phyloP scores from a whole-genome alignment of 2,888 invertebrate genomes.

The Drosophila fulvimacula region DNA sequence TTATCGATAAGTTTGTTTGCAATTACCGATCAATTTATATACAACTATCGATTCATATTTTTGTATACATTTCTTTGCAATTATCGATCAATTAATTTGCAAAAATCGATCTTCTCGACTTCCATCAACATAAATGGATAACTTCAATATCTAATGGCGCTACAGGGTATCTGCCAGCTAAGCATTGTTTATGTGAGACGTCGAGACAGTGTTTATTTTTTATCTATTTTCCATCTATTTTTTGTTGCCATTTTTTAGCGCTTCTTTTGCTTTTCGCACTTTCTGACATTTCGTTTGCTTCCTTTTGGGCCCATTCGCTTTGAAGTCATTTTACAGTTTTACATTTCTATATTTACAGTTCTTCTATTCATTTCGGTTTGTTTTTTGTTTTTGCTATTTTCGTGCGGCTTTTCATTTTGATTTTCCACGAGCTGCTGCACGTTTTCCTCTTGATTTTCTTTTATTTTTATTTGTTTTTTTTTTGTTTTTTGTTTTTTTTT shows the following conservation, averaged over 20 bases:
- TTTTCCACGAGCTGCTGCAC: constrained; percentile 42
- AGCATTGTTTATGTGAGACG: neutral
- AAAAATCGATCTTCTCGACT: too few relatives aligned
- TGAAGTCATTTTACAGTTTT: constrained; percentile 60
- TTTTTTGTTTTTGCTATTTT: constrained; percentile 45
- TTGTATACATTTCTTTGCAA: too few relatives aligned
- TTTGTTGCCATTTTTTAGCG: constrained; percentile 5
- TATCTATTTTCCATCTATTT: neutral
- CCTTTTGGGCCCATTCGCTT: constrained; percentile 55
- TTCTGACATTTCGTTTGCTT: constrained; percentile 39
- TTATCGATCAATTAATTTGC: neutral
- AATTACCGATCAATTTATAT: neutral
- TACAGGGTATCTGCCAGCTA: neutral
- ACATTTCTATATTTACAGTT: constrained; percentile 56
- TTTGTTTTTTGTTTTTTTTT: constrained; percentile 12
- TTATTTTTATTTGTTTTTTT: constrained; percentile 13
- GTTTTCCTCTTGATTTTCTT: constrained; percentile 44
- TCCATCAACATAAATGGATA: too few relatives aligned
- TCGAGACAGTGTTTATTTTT: neutral
- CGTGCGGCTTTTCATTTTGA: constrained; percentile 42
- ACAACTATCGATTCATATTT: neutral
- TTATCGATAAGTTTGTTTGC: neutral
- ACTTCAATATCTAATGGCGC: too few relatives aligned
- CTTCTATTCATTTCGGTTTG: constrained; percentile 10
- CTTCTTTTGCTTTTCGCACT: constrained; percentile 39